Conservation (phyloP, 2,797 vertebrate genomes). For the Galago senegalensis region DNA sequence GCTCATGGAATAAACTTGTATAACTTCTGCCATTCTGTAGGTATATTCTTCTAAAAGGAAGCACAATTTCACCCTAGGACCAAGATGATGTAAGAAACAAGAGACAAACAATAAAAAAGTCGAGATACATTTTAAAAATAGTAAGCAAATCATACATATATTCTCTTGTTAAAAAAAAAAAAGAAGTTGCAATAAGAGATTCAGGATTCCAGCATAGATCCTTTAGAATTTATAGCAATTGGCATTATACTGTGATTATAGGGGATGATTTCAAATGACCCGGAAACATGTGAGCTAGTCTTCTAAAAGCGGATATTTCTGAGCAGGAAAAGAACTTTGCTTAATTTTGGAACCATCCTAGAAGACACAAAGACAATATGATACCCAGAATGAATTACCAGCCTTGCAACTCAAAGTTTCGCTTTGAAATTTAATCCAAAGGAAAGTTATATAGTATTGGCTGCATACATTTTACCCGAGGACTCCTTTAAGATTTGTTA, state of each 20-base stretch:
- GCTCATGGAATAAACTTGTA: neutral
- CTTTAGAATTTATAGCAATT: conserved; percentile 45
- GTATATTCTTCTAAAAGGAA: neutral
- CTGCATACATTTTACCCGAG: conserved; percentile 5
- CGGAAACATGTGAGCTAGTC: neutral
- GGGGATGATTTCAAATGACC: neutral
- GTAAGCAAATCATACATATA: neutral
- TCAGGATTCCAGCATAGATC: neutral
- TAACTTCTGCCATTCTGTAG: neutral
- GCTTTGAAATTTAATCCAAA: conserved; percentile 46
- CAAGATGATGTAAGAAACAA: neutral
- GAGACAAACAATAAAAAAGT: neutral
- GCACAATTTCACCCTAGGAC: neutral
- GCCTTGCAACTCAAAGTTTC: conserved; percentile 4
- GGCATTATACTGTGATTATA: neutral
- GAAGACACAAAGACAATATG: neutral
- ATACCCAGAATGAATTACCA: neutral
- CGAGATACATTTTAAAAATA: conserved; percentile 18
- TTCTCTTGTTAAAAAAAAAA: neutral
- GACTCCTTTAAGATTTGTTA: neutral
- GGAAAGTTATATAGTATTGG: neutral
- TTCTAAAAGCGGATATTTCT: conserved; percentile 43
- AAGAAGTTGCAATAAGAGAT: neutral
- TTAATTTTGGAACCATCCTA: conserved; percentile 15
- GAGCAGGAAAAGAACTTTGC: neutral